These are phyloP conservation scores for Trissoscelio sp. DNA, from an alignment of 2,888 invertebrate species.

Conservation along the genomic window DNA sequence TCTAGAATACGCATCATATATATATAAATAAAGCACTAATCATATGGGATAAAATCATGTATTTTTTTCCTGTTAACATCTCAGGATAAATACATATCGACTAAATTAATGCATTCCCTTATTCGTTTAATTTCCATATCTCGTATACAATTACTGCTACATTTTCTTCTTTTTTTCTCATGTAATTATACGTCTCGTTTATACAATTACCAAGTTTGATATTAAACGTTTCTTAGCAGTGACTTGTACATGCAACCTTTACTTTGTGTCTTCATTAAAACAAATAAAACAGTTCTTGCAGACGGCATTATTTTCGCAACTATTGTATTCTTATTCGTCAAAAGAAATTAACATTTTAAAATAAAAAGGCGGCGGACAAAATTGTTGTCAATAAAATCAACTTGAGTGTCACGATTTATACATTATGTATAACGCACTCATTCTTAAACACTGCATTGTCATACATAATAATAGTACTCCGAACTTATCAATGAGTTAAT, in stretches of 20 bases:
- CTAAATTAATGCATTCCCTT: slow-evolving; percentile 22
- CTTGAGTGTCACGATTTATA: too few species aligned
- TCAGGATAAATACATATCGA: slow-evolving; percentile 19
- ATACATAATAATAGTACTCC: slow-evolving; percentile 18
- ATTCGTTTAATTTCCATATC: slow-evolving; percentile 19
- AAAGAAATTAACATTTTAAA: too few species aligned
- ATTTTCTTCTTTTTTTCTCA: slow-evolving; percentile 20
- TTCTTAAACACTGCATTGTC: slow-evolving; percentile 1
- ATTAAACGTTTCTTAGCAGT: slow-evolving; percentile 2
- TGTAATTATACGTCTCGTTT: slow-evolving; percentile 25
- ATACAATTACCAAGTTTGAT: slow-evolving; percentile 5
- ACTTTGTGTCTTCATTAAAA: slow-evolving; percentile 11
- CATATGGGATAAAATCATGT: neutral
- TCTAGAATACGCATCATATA: neutral
- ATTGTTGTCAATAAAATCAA: too few species aligned
- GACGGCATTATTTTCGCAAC: neutral
- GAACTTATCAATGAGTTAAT: slow-evolving; percentile 32
- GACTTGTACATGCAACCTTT: neutral
- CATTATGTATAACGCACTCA: slow-evolving; percentile 9
- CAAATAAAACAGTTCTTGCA: neutral
- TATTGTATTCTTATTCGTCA: too few species aligned
- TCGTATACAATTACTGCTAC: slow-evolving; percentile 25
- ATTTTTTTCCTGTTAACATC: slow-evolving; percentile 3
- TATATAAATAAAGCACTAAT: slow-evolving; percentile 11
- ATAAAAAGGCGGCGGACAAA: too few species aligned